A percentile compares a stretch with the other conserved stretches of the same genome.
These are phyloP conservation scores for Megaceryle alcyon DNA, from an alignment of 2,797 vertebrate genomes.

Conservation along the genomic window DNA sequence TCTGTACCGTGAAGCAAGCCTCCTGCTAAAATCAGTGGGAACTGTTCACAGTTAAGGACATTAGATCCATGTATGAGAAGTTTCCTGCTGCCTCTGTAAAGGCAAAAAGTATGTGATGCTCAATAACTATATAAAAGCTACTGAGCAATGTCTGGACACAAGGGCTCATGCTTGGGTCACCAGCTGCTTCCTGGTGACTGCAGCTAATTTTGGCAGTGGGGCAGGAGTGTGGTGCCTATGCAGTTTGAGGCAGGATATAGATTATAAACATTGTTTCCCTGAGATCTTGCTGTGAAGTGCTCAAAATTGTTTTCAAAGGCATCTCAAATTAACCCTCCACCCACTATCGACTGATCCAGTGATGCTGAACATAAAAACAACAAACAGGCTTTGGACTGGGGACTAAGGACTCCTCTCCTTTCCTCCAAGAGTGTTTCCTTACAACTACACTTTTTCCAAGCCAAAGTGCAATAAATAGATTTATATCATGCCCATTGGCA, in stretches of 20 bases:
- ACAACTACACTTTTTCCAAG: not conserved
- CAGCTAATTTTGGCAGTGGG: constrained; percentile 25
- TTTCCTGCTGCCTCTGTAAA: not conserved
- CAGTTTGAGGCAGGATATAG: constrained; percentile 47
- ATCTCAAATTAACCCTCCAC: not conserved
- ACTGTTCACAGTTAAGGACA: not conserved
- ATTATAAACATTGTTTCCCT: constrained; percentile 48
- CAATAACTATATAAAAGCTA: not conserved
- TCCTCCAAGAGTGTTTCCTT: not conserved
- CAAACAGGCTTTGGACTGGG: not conserved
- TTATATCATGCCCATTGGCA: not conserved
- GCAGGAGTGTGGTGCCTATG: not conserved
- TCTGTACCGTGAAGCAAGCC: not conserved
- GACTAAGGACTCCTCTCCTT: not conserved
- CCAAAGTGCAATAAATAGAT: not conserved
- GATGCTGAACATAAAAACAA: not conserved
- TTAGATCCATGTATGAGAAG: not conserved
- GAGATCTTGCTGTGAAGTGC: not conserved
- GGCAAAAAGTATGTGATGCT: not conserved
- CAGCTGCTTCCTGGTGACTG: constrained; percentile 37
- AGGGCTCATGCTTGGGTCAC: not conserved
- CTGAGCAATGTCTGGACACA: rapidly evolving
- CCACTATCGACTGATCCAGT: not conserved
- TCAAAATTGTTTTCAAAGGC: constrained; percentile 38
- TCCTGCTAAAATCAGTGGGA: not conserved